Percentiles rank a stretch among this genome's conserved stretches.
These are phyloP conservation scores for Dynastes maya DNA, from an alignment of 2,888 invertebrate genomes.

Conservation along the genomic window DNA sequence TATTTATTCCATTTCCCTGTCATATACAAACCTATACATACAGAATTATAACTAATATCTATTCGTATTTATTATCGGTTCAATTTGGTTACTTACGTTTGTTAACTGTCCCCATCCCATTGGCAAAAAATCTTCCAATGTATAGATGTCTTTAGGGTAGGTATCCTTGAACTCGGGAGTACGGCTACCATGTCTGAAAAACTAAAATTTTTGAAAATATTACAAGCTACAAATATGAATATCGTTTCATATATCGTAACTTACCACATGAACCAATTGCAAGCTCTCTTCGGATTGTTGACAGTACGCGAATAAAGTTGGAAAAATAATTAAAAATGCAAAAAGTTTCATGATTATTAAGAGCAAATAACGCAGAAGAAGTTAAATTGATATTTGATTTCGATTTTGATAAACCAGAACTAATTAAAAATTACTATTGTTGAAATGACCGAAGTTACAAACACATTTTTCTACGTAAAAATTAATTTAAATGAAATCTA, in stretches of 20 bases:
- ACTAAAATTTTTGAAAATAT: slow-evolving; percentile 70
- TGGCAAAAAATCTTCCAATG: slow-evolving; percentile 77
- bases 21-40: not conserved
- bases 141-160: slow-evolving; percentile 82
- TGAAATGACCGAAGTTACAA: slow-evolving; percentile 1
- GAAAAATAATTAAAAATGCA: not conserved
- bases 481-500: not conserved
- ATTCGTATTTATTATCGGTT: not conserved
- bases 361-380: not conserved
- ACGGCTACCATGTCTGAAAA: slow-evolving; percentile 86
- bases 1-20: not conserved
- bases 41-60: not conserved
- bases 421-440: not conserved
- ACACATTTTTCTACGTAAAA: slow-evolving; percentile 5
- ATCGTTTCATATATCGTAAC: not conserved
- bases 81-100: slow-evolving; percentile 74
- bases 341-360: not conserved
- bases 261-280: slow-evolving; percentile 50
- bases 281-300: slow-evolving; percentile 45
- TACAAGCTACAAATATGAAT: not conserved
- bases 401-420: not conserved
- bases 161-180: slow-evolving; percentile 78
- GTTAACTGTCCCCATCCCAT: slow-evolving; percentile 87
- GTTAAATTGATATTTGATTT: not conserved
- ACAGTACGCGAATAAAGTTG: slow-evolving; percentile 11